A percentile compares a stretch with the other conserved stretches of the same genome.
These are phyloP conservation scores for Calidris pugnax DNA, from an alignment of 2,113 vertebrate genomes.

Conservation along the genomic window DNA sequence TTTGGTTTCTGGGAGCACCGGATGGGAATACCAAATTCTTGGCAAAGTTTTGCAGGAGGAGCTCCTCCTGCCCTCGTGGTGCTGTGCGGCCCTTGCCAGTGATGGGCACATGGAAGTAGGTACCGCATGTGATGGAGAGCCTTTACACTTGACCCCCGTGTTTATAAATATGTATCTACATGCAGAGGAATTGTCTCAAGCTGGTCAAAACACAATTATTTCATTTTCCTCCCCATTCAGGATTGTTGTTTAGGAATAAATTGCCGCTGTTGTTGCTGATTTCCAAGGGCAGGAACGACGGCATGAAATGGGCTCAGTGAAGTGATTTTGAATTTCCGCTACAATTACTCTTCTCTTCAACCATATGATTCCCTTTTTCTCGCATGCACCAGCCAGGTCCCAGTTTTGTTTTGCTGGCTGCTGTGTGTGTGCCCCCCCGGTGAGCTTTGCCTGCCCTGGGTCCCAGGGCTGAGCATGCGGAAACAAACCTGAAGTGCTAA, in stretches of 20 bases:
- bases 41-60: neutral
- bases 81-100: neutral
- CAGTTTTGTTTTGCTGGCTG: neutral
- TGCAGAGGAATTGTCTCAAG: slow-evolving; percentile 56
- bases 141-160: neutral
- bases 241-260: slow-evolving; percentile 74
- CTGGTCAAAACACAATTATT: slow-evolving; percentile 74
- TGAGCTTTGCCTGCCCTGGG: neutral
- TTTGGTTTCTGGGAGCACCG: neutral
- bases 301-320: slow-evolving; percentile 72
- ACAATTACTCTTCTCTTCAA: slow-evolving; percentile 76
- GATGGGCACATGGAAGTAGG: neutral
- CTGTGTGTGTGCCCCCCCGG: neutral
- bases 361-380: slow-evolving; percentile 71
- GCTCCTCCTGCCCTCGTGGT: neutral
- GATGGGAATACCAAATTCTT: neutral
- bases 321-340: slow-evolving; percentile 76
- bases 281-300: slow-evolving; percentile 66
- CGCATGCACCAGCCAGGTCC: slow-evolving; percentile 13
- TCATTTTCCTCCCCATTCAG: slow-evolving; percentile 66
- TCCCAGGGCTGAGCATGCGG: neutral
- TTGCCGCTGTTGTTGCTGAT: slow-evolving; percentile 63
- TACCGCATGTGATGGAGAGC: neutral
- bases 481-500: slow-evolving; percentile 8
- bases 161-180: slow-evolving; percentile 19